phyloP scores from a whole-genome alignment of 2,113 vertebrate species.

The Podocnemis expansa region DNA sequence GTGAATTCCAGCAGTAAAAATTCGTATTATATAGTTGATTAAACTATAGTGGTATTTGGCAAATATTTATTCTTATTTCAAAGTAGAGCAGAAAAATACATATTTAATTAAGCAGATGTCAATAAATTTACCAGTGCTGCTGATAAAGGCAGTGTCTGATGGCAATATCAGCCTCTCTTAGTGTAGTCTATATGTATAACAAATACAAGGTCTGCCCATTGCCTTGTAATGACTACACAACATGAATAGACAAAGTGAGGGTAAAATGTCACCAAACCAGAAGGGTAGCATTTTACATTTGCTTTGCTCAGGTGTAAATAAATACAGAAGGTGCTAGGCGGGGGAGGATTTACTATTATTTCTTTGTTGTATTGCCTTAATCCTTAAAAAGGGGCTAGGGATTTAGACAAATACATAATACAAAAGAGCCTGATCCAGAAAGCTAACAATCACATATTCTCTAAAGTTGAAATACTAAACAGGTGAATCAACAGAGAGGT shows the following conservation, averaged over 20 bases:
- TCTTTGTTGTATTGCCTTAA: background rate
- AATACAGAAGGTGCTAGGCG: background rate
- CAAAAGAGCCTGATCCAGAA: background rate
- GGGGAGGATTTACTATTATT: background rate
- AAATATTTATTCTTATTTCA: background rate
- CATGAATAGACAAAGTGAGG: background rate
- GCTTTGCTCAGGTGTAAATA: background rate
- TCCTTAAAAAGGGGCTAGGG: background rate
- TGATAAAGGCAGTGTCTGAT: background rate
- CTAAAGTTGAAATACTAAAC: background rate
- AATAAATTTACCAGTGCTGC: background rate
- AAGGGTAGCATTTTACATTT: background rate
- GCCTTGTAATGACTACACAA: background rate
- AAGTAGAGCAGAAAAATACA: background rate
- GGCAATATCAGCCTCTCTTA: background rate
- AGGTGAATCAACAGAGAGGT: background rate
- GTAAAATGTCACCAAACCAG: background rate
- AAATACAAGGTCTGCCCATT: fast-evolving
- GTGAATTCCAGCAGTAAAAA: background rate
- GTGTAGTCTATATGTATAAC: background rate
- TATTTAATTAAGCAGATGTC: background rate
- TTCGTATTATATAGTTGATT: background rate
- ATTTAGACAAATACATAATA: background rate
- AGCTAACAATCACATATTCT: background rate
- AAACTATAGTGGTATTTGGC: background rate